Base-by-base conservation (phyloP, 2,113 vertebrate genomes). In the Corydoras maculifer region DNA sequence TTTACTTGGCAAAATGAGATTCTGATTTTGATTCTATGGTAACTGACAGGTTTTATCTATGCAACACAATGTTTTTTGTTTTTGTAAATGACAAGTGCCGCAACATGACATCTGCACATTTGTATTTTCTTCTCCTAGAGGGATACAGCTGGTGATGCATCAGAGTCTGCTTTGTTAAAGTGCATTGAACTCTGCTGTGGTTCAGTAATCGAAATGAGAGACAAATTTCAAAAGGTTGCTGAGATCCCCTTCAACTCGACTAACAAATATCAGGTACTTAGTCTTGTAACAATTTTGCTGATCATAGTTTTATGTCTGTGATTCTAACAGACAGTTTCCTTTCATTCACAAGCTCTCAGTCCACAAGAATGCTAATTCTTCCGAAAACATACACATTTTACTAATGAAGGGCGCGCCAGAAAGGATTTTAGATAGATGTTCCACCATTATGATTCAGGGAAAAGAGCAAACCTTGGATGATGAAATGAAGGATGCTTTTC, bases 221-320 rank as follows among this genome's bases (percentile, higher is more conserved):
- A 94, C 0, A 90, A 88, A 68, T 93, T 91, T 72, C 62, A 60
- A 62, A 94, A 96, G 70, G 64, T 93, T 77, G 75, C 90, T 0
- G 94, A 97, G 81, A 96, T 96, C 74, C 94, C 94, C 9, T 96
- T 96, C 85, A 96, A 96, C 81, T 96, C 94, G 35, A 93, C 93
- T 83, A 95, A 96, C 84, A 96, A 96, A 71, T 96, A 94, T 82
- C 94, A 96, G 93, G 94, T 94, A 70, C 32, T 18, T 61, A 25
- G 18, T 25, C 29, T 9, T 3, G 3, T 62, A 15, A 66, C 35
- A 30, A 3, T 57, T 67, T 14, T 9, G 18, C 14, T 15, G 59
- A 11, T 35, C 13, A 10, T 77, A 68, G 14, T n/a, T 12, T 2
- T 35, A 0, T 3, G 11, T 57, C 64, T 0, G 8, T 73, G 10